Percentiles rank a stretch among this genome's conserved stretches.
These are phyloP conservation scores for Antheraea pernyi DNA, from an alignment of 1,140 invertebrate genomes.

Conservation along the genomic window DNA sequence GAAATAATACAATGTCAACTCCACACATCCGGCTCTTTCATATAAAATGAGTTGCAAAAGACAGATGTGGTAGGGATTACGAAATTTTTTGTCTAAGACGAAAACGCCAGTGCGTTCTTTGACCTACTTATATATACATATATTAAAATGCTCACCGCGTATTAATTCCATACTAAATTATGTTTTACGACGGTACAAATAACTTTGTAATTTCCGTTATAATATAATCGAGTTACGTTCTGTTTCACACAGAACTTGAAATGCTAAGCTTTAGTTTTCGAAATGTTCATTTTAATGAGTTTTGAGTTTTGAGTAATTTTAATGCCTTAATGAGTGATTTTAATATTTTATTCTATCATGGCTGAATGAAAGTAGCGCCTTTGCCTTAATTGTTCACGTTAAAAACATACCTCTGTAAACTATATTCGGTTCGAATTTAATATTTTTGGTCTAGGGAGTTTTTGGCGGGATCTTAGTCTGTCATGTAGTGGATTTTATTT, in stretches of 20 bases:
- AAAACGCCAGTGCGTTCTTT: background rate
- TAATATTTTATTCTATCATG: background rate
- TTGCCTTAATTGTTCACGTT: background rate
- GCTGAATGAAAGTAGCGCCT: too few species aligned
- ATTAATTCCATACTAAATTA: background rate
- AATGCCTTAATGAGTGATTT: slow-evolving; percentile 21
- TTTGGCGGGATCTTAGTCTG: too few species aligned
- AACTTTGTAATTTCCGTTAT: background rate
- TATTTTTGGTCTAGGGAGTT: too few species aligned
- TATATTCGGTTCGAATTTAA: too few species aligned
- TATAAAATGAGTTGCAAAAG: background rate
- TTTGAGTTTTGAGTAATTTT: too few species aligned
- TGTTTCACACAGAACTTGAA: slow-evolving; percentile 25
- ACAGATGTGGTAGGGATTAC: background rate
- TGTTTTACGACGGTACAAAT: background rate
- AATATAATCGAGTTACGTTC: slow-evolving; percentile 31
- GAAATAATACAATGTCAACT: background rate
- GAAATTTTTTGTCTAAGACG: background rate
- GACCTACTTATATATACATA: background rate
- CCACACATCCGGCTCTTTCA: background rate
- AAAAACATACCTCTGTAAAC: too few species aligned
- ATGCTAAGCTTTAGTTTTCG: slow-evolving; percentile 16
- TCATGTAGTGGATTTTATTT: too few species aligned
- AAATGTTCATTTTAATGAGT: background rate
- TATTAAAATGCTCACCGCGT: background rate